A percentile compares a stretch with the other conserved stretches of the same genome.
These are phyloP conservation scores for Camptogramma bilineatum DNA, from an alignment of 2,888 invertebrate species.

Conservation along the genomic window DNA sequence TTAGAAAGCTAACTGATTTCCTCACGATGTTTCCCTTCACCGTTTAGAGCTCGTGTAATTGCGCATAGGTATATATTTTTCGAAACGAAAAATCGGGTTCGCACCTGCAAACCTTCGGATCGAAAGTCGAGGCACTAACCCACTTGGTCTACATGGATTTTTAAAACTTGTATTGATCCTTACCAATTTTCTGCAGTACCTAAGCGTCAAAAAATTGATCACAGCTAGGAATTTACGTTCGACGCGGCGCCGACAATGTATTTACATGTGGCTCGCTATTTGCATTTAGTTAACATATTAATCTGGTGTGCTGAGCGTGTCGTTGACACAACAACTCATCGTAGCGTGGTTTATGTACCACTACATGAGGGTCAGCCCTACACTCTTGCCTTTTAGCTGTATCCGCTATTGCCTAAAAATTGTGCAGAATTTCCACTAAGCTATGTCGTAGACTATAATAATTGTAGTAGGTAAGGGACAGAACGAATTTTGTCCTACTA, in stretches of 20 bases:
- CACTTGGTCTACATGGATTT: too few species aligned
- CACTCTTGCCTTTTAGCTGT: background rate
- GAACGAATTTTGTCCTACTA: too few species aligned
- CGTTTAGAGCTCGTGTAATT: too few species aligned
- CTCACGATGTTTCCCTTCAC: too few species aligned
- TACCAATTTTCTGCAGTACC: background rate
- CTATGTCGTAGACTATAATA: background rate
- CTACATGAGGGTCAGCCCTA: constrained; percentile 14
- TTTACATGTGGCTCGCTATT: constrained; percentile 52
- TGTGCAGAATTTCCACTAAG: background rate
- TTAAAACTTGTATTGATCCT: background rate
- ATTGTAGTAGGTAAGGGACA: background rate
- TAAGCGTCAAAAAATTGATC: constrained; percentile 14
- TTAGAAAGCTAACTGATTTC: too few species aligned
- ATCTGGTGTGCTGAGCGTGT: constrained; percentile 60
- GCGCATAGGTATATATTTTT: too few species aligned
- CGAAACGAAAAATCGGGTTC: too few species aligned
- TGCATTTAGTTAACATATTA: constrained; percentile 79
- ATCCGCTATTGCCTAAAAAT: background rate
- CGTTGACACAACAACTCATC: constrained; percentile 63
- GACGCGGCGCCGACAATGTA: constrained; percentile 30
- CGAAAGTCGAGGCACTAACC: too few species aligned
- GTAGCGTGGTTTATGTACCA: constrained; percentile 32
- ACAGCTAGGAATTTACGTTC: constrained; percentile 19
- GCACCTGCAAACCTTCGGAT: too few species aligned